Percentiles rank a stretch among this genome's conserved stretches.
These are phyloP conservation scores for Catharus ustulatus DNA, from an alignment of 2,797 vertebrate species.

Conservation along the genomic window DNA sequence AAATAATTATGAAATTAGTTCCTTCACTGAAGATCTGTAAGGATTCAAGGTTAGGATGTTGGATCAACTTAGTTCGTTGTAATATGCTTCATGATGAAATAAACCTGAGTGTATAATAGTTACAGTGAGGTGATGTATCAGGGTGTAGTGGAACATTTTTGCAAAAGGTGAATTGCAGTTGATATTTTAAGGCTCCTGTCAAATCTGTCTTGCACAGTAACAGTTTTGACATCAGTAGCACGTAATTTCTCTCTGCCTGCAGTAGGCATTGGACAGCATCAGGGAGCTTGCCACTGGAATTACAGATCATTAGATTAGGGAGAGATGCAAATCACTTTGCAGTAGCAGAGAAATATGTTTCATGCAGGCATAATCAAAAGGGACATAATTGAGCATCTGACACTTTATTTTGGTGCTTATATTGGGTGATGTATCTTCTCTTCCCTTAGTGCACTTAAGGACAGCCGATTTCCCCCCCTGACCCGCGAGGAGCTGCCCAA, in stretches of 20 bases:
- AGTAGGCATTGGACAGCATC: not conserved
- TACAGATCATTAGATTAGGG: not conserved
- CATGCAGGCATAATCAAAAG: not conserved
- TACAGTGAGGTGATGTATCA: not conserved
- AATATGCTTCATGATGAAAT: not conserved
- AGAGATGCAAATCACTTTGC: constrained; percentile 1
- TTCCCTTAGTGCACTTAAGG: constrained; percentile 85
- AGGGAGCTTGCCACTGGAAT: not conserved
- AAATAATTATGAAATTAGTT: not conserved
- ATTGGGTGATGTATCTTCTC: not conserved
- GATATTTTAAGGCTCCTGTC: not conserved
- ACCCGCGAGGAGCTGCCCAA: constrained; percentile 87
- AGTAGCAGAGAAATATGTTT: not conserved
- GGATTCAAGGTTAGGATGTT: not conserved
- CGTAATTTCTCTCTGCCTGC: not conserved
- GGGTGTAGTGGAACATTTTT: not conserved
- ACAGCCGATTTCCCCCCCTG: constrained; percentile 85
- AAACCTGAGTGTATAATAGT: not conserved
- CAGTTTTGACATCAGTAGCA: not conserved
- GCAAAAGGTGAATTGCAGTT: not conserved
- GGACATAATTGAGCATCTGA: not conserved
- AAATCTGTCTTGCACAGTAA: not conserved
- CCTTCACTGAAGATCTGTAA: not conserved
- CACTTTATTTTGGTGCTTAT: not conserved
- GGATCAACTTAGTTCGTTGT: not conserved